These are phyloP conservation scores for Atherinosoma microstoma DNA, from an alignment of 2,797 vertebrate genomes.

Conservation along the genomic window DNA sequence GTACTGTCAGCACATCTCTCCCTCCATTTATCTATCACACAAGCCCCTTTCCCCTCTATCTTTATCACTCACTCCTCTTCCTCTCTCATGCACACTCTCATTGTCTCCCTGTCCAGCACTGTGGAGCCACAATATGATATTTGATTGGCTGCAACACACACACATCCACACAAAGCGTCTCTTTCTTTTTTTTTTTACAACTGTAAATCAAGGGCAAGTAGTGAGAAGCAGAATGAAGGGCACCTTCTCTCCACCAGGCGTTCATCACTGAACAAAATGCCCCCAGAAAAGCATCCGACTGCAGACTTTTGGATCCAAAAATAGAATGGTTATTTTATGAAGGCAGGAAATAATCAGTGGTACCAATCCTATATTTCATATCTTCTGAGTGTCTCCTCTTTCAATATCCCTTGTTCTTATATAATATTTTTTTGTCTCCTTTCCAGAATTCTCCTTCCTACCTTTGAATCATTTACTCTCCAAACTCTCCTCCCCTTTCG, in stretches of 20 bases:
- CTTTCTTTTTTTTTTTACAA: conserved; percentile 15
- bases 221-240: conserved; percentile 55
- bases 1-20: conserved; percentile 65
- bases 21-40: conserved; percentile 22
- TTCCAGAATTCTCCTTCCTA: conserved; percentile 41
- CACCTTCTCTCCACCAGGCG: conserved; percentile 27
- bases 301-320: conserved; percentile 23
- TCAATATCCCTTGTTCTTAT: conserved; percentile 12
- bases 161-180: conserved; percentile 5
- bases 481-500: conserved; percentile 25
- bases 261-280: conserved; percentile 12
- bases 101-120: conserved; percentile 21
- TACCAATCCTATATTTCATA: neutral
- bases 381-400: neutral
- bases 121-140: conserved; percentile 47
- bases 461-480: conserved; percentile 42
- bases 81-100: conserved; percentile 2
- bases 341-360: neutral
- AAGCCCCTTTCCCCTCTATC: conserved; percentile 9
- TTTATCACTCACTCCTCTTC: conserved; percentile 17
- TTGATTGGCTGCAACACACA: conserved; percentile 25
- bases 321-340: conserved; percentile 12
- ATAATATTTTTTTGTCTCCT: conserved; percentile 35
- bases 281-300: conserved; percentile 3
- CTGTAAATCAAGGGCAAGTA: conserved; percentile 52